A percentile compares a stretch with the other conserved stretches of the same genome.
Conservation (phyloP, 1,140 invertebrate genomes). For the Papilio polytes region DNA sequence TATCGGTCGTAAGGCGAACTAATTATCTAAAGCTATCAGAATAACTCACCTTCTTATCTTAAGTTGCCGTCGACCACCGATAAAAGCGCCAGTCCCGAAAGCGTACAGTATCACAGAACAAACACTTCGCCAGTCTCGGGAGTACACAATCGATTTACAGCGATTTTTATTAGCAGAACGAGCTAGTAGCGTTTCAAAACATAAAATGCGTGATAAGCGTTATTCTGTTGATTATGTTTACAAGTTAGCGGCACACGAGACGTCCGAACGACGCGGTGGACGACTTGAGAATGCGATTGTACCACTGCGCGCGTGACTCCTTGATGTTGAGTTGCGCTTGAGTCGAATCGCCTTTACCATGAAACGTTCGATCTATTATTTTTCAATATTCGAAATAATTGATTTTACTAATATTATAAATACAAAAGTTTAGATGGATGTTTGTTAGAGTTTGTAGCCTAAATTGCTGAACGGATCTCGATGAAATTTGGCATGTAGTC, state of each 20-base stretch:
- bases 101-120: conserved; percentile 58
- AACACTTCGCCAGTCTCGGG: conserved; percentile 56
- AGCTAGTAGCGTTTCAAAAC: conserved; percentile 50
- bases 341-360: conserved; percentile 51
- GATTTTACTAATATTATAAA: no score
- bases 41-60: conserved; percentile 76
- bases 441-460: no score
- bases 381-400: background rate
- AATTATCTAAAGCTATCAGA: conserved; percentile 77
- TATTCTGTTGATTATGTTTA: conserved; percentile 33
- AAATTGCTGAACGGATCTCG: no score
- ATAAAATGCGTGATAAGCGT: conserved; percentile 53
- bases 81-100: conserved; percentile 61
- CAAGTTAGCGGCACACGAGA: conserved; percentile 32
- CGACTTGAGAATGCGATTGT: conserved; percentile 57
- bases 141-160: conserved; percentile 49
- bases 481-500: no score
- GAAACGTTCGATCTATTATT: conserved; percentile 30
- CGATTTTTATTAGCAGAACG: conserved; percentile 51
- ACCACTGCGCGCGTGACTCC: conserved; percentile 45
- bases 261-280: conserved; percentile 50
- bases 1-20: conserved; percentile 50
- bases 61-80: conserved; percentile 60
- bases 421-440: no score
- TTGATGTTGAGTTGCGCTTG: conserved; percentile 52